Base-by-base conservation (phyloP, 2,888 invertebrate genomes). In the Thelaira solivaga region DNA sequence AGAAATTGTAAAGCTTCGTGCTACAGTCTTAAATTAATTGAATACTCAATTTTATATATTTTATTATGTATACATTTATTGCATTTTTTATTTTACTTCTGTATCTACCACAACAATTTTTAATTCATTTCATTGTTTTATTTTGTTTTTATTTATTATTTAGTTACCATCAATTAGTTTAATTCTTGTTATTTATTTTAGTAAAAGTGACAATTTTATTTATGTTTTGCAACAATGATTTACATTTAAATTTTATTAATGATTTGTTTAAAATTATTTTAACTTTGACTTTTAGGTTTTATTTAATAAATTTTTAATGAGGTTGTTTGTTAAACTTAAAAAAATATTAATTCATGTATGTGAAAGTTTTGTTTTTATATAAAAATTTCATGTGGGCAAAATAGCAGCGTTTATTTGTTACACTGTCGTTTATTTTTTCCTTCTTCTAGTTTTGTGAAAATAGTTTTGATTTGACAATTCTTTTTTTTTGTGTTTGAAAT, bases 41-140 rank as follows among this genome's bases (percentile, higher is more conserved):
- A 45, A 67, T 61, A 59, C 31, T 22, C 57, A n/a, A 31, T 76
- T 76, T 41, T 29, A 72, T 55, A 45, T 55, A 47, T 81, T n/a
- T n/a, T n/a, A n/a, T 85, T 87, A 83, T 87, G 87, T 87, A 84
- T 87, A 87, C 87, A 87, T 87, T 87, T 87, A 87, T 87, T 88
- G 88, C 88, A 88, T 86, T 77, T 62, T 71, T 83, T 82, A 82
- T 83, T 84, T 68, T 80, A 76, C 82, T 81, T 83, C 83, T 83
- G 84, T 85, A 84, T 84, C 86, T 87, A 86, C 88, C 87, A 87
- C 87, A 86, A 87, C 87, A 86, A 87, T 83, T 83, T 53, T 79
- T 59, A 41, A 79, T 73, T 62, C 62, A 53, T 80, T 78, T 79
- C 20, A 39, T 31, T 62, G 79, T 73, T 81, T 64, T 78, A 67